Evolutionary conservation across 2,113 vertebrate species (phyloP).

Genomic region (Mionectes macconnelli): DNA sequence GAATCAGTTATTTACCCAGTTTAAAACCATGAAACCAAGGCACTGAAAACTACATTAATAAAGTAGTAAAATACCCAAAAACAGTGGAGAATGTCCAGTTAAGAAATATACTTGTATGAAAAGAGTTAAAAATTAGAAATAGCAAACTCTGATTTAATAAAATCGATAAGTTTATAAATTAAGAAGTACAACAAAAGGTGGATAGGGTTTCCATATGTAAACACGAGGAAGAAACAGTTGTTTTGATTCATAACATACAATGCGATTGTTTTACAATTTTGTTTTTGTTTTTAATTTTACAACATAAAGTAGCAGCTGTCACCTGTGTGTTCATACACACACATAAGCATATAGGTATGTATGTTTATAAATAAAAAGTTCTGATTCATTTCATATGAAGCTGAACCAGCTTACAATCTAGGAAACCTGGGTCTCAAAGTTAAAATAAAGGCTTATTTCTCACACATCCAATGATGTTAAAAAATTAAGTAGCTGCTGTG

Average conservation of each 20-base stretch:
- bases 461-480: not conserved
- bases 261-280: not conserved
- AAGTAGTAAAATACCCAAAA: not conserved
- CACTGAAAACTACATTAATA: not conserved
- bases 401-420: not conserved
- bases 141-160: not conserved
- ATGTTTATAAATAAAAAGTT: not conserved
- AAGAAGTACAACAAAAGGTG: not conserved
- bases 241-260: not conserved
- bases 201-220: not conserved
- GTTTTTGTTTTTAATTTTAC: not conserved
- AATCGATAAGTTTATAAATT: not conserved
- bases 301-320: not conserved
- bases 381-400: not conserved
- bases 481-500: not conserved
- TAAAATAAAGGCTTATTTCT: constrained; percentile 6
- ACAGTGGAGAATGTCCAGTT: not conserved
- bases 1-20: not conserved
- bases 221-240: not conserved
- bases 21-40: not conserved
- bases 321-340: not conserved
- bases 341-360: not conserved
- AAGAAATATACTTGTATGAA: not conserved
- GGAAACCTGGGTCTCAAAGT: not conserved
- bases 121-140: not conserved